These are phyloP conservation scores for Corella eumyota DNA, from an alignment of 23 tunicate species.

Conservation along the genomic window DNA sequence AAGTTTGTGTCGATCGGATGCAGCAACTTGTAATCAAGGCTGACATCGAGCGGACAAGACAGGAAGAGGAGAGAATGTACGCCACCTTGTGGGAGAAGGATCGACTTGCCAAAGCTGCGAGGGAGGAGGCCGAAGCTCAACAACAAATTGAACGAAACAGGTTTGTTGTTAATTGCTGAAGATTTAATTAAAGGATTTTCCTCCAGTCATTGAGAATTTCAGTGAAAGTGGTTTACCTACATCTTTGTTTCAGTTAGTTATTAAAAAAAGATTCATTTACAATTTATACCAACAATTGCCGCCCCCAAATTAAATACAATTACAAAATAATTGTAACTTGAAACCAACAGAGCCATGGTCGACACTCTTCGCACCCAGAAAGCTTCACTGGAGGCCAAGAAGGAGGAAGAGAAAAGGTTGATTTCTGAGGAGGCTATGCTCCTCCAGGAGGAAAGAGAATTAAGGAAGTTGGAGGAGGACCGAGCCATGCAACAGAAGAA, in stretches of 20 bases:
- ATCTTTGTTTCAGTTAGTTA: background rate
- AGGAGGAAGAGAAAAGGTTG: conserved; percentile 58
- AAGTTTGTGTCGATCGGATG: conserved; percentile 82
- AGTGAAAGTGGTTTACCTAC: background rate
- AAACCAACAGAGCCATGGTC: conserved; percentile 59
- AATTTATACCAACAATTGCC: too few species aligned
- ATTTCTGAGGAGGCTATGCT: conserved; percentile 64
- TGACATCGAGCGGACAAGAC: conserved; percentile 48
- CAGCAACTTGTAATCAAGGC: conserved; percentile 78
- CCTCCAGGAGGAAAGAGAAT: conserved; percentile 44
- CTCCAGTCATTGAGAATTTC: too few species aligned
- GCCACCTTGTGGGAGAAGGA: conserved; percentile 93
- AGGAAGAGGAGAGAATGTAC: conserved; percentile 86
- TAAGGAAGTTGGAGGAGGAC: conserved; percentile 52
- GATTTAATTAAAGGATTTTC: too few species aligned
- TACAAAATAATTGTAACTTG: too few species aligned
- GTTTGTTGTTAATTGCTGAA: too few species aligned
- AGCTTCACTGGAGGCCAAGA: conserved; percentile 72
- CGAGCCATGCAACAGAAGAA: conserved; percentile 46
- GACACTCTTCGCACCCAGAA: conserved; percentile 66
- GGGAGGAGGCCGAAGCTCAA: conserved; percentile 83
- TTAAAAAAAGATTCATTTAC: too few species aligned
- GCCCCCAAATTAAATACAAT: too few species aligned
- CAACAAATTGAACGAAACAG: conserved; percentile 70
- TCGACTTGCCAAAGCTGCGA: conserved; percentile 81